Evolutionary conservation across 2,113 vertebrate species (phyloP).

Genomic region (Callorhinus ursinus): DNA sequence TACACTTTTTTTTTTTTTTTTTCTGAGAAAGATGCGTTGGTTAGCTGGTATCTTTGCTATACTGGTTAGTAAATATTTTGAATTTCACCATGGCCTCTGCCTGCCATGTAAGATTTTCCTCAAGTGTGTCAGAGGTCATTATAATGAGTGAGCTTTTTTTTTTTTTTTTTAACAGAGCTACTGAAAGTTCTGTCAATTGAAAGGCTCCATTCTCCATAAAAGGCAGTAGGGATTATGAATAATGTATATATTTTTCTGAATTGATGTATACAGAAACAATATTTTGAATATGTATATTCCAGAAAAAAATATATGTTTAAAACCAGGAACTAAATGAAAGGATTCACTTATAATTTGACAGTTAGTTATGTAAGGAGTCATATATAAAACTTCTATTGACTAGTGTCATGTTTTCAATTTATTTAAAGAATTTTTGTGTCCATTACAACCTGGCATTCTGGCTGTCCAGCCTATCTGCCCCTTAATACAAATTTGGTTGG

Average conservation of each 20-base stretch:
- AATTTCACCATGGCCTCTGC: not conserved
- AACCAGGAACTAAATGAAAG: not conserved
- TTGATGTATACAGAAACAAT: not conserved
- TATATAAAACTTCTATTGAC: constrained; percentile 8
- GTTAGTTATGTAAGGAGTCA: not conserved
- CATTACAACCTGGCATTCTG: not conserved
- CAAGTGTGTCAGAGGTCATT: not conserved
- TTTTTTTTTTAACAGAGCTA: not conserved
- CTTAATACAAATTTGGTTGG: not conserved
- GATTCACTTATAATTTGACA: not conserved
- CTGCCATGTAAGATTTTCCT: not conserved
- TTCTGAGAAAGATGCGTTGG: not conserved
- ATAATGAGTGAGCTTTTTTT: not conserved
- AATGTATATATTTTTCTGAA: not conserved
- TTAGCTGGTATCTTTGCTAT: not conserved
- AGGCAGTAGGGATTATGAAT: not conserved
- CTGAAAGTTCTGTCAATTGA: not conserved
- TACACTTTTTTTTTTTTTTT: not conserved
- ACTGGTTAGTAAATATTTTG: constrained; percentile 9
- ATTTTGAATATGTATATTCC: not conserved
- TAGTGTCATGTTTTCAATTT: not conserved
- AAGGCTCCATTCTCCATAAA: not conserved
- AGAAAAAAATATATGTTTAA: not conserved
- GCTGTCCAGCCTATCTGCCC: not conserved
- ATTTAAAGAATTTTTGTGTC: constrained; percentile 2